These are phyloP conservation scores for Brachystomella parvula DNA, from an alignment of 1,140 invertebrate species.

Conservation along the genomic window DNA sequence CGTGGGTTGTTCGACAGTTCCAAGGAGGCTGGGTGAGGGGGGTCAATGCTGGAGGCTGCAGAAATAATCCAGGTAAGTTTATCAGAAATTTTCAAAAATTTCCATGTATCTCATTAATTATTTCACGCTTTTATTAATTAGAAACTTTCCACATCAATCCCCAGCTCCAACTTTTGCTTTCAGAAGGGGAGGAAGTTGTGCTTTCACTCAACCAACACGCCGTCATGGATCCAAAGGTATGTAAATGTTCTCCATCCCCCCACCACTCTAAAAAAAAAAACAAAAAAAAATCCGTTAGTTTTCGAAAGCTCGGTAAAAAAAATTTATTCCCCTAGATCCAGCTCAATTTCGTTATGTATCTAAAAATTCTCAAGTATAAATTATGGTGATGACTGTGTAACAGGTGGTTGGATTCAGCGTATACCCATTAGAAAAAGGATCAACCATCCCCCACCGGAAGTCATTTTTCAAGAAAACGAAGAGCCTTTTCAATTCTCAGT, in stretches of 20 bases:
- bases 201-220: conserved; percentile 83
- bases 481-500: conserved; percentile 79
- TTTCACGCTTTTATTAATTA: too few species aligned
- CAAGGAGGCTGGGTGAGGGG: conserved; percentile 79
- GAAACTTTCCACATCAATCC: conserved; percentile 92
- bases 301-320: too few species aligned
- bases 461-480: conserved; percentile 81
- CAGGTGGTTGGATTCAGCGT: conserved; percentile 84
- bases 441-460: conserved; percentile 57
- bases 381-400: too few species aligned
- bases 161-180: conserved; percentile 70
- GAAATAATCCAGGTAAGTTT: conserved; percentile 70
- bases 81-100: not conserved
- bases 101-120: not conserved
- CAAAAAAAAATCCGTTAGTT: too few species aligned
- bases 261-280: too few species aligned
- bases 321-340: too few species aligned
- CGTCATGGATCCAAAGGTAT: conserved; percentile 77
- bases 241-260: too few species aligned
- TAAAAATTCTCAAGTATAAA: too few species aligned
- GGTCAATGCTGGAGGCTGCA: conserved; percentile 80
- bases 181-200: conserved; percentile 74
- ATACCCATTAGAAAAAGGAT: conserved; percentile 67
- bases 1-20: conserved; percentile 77
- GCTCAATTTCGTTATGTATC: too few species aligned